Base-by-base conservation (phyloP, 2,113 vertebrate genomes). In the Microcebus tavaratra region DNA sequence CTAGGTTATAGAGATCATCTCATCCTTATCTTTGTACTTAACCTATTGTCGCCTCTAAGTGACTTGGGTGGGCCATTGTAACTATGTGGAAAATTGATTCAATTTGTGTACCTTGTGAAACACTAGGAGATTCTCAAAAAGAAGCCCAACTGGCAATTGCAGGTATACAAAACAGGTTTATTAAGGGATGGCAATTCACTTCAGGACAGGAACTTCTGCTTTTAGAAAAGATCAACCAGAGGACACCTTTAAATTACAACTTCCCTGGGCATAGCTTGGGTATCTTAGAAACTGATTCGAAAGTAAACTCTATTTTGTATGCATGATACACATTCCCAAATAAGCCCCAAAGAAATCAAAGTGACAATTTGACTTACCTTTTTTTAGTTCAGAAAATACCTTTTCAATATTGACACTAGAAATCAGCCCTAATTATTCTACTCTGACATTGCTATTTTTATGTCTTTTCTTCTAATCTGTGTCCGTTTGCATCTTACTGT, bases 1-100 rank as follows among this genome's bases (percentile, higher is more conserved):
- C 53, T 29, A 1, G 4, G 1, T 34, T 11, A 1, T 3, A 0
- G 50, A 50, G 5, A 5, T 1, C 17, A 7, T 34, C 39, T 78
- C 83, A 34, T 53, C 61, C 87, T 48, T 59, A 2, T 39, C 65
- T 91, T 39, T 50, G 65, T 48, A 0, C 21, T 53, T 92, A 48
- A 18, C 25, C 63, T 36, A 5, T 8, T 0, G 6, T 27, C 8
- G 31, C 11, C 57, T 70, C 67, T 45, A 0, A 20, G 55, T 27
- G n/a, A 45, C 23, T 12, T 59, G 59, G n/a, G 31, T 1, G 18
- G 59, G 23, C 34, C 25, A 4, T 2, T 2, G 1, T 39, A 39
- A 39, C 75, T 70, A 3, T 75, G 10, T 4, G 8, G n/a, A 68
- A 45, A 42, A 36, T 3, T 17, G 21, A 23, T n/a, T 84, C 45